Conservation (phyloP, 2,888 invertebrate species). For the Hirtodrosophila trivittata region DNA sequence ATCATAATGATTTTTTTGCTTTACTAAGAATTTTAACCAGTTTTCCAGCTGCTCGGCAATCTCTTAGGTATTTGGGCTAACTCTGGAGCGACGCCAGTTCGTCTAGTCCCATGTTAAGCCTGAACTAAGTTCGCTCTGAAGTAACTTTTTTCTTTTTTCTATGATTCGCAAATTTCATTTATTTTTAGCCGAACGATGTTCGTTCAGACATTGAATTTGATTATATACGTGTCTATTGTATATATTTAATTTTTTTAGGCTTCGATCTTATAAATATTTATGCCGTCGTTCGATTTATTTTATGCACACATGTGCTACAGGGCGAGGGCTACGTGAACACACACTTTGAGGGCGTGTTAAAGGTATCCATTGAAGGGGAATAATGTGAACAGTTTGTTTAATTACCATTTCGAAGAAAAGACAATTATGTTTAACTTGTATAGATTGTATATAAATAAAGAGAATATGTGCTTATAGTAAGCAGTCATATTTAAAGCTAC, state of each 20-base stretch:
- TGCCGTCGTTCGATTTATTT: constrained; percentile 47
- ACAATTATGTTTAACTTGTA: too few relatives aligned
- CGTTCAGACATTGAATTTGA: constrained; percentile 34
- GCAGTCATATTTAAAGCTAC: neutral
- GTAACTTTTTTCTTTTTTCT: constrained; percentile 9
- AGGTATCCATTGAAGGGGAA: constrained; percentile 4
- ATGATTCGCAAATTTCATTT: constrained; percentile 15
- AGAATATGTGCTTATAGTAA: neutral
- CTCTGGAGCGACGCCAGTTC: constrained; percentile 44
- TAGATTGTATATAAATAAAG: too few relatives aligned
- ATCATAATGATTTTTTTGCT: neutral
- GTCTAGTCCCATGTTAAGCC: constrained; percentile 38
- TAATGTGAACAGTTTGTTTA: neutral
- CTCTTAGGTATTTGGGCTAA: constrained; percentile 2
- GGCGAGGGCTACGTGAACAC: constrained; percentile 33
- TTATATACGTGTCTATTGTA: constrained; percentile 35
- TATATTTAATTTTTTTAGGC: constrained; percentile 28
- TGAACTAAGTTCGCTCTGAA: constrained; percentile 11
- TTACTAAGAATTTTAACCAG: neutral
- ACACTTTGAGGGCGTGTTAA: neutral
- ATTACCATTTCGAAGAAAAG: too few relatives aligned
- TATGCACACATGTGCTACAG: constrained; percentile 50
- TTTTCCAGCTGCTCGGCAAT: constrained; percentile 7
- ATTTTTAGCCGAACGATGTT: constrained; percentile 43
- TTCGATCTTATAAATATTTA: constrained; percentile 66